Conservation (phyloP, 2,888 invertebrate species). For the Sacculina carcini region DNA sequence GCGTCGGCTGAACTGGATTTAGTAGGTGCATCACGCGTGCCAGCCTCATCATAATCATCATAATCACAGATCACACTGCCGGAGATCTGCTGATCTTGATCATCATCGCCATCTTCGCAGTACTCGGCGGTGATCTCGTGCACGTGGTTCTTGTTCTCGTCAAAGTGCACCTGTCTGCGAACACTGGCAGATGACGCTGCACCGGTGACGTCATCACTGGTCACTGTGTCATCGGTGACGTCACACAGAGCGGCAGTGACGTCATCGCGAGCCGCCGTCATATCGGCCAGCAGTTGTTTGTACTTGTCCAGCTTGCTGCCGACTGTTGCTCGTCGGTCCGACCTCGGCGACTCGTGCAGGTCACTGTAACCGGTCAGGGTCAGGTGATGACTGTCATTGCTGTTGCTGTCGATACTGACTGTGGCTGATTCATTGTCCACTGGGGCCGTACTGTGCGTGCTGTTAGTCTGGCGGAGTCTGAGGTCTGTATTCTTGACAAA, state of each 20-base stretch:
- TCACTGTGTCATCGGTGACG: background rate
- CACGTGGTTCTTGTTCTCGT: background rate
- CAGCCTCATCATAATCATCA: background rate
- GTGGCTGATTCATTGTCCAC: background rate
- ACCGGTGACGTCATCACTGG: background rate
- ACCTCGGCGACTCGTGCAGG: no score
- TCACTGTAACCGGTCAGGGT: no score
- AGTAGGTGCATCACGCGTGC: background rate
- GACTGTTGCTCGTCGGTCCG: no score
- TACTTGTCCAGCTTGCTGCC: background rate
- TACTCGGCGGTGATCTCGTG: background rate
- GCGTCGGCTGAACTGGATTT: no score
- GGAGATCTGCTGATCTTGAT: background rate
- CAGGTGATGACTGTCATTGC: background rate
- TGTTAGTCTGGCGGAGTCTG: background rate
- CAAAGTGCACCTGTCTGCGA: background rate
- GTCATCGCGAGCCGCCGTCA: background rate
- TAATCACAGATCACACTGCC: background rate
- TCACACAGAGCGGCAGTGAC: background rate
- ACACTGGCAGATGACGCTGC: background rate
- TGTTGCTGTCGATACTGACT: background rate
- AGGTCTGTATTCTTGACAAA: no score
- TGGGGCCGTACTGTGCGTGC: background rate
- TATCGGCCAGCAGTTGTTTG: background rate
- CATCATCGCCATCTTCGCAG: background rate